Percentiles rank a stretch among this genome's conserved stretches.
These are phyloP conservation scores for Tupaia tana DNA, from an alignment of 2,113 vertebrate genomes.

Conservation along the genomic window DNA sequence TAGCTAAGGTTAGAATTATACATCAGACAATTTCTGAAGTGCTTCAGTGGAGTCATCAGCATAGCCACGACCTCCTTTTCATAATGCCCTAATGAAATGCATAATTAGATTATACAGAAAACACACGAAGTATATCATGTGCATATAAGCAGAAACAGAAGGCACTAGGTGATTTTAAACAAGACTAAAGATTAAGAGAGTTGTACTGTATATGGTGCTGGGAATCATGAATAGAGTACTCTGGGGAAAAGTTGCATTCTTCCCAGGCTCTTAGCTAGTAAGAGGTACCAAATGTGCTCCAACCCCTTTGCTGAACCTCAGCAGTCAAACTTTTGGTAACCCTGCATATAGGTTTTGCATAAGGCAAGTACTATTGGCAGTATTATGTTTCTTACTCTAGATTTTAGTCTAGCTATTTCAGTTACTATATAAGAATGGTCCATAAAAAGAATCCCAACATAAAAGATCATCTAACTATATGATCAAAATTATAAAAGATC, in stretches of 20 bases:
- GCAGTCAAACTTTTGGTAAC: neutral
- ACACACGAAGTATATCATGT: neutral
- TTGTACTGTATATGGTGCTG: neutral
- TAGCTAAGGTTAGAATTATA: neutral
- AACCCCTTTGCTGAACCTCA: too few relatives aligned
- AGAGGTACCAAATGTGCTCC: neutral
- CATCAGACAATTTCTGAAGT: neutral
- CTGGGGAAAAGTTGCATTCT: neutral
- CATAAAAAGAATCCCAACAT: neutral
- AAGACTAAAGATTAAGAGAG: neutral
- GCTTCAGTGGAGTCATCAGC: neutral
- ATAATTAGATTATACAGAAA: neutral
- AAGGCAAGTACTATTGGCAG: neutral
- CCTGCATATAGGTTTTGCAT: neutral
- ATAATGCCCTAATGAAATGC: neutral
- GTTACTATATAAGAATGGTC: neutral
- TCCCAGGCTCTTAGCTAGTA: neutral
- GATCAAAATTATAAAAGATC: neutral
- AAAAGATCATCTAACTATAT: neutral
- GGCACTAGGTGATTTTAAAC: neutral
- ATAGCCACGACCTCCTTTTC: neutral
- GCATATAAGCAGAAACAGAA: neutral
- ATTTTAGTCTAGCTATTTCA: neutral
- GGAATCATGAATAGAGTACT: neutral
- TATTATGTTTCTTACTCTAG: neutral